Conservation (phyloP, 2,113 vertebrate species). For the Ceyx margarethae region DNA sequence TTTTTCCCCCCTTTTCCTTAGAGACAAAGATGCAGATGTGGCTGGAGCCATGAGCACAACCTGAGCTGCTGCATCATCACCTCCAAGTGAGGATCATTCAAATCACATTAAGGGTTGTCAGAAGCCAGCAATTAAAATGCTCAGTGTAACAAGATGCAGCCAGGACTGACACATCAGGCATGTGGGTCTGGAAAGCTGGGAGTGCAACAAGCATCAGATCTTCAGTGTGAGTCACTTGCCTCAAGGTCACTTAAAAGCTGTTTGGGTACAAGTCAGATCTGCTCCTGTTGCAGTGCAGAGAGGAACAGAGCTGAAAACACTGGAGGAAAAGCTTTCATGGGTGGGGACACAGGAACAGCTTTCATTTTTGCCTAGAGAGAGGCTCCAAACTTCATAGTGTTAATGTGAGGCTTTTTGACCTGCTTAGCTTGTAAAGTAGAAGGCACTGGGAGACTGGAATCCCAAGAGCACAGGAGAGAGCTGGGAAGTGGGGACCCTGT, state of each 20-base stretch:
- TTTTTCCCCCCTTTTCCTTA: not conserved
- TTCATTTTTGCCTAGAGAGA: not conserved
- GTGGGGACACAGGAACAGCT: not conserved
- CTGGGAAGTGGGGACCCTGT: accelerated
- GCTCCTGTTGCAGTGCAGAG: not conserved
- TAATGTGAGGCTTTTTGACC: not conserved
- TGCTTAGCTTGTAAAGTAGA: not conserved
- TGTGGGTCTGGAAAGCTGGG: not conserved
- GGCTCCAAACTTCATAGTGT: not conserved
- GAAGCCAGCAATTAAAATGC: not conserved
- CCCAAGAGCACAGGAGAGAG: not conserved
- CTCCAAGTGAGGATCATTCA: not conserved
- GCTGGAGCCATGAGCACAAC: not conserved
- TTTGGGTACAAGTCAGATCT: not conserved
- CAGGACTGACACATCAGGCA: not conserved
- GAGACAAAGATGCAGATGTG: not conserved
- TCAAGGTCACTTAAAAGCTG: not conserved
- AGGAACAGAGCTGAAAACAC: not conserved
- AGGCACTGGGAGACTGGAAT: not conserved
- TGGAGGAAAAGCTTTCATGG: not conserved
- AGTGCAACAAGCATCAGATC: not conserved
- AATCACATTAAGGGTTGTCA: not conserved
- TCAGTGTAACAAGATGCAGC: not conserved
- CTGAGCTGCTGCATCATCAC: not conserved
- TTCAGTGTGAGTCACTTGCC: not conserved